Evolutionary conservation across 1,140 invertebrate genomes (phyloP), one percentile per base, ranked within the genome.

Genomic region (Pomacea maculata): DNA sequence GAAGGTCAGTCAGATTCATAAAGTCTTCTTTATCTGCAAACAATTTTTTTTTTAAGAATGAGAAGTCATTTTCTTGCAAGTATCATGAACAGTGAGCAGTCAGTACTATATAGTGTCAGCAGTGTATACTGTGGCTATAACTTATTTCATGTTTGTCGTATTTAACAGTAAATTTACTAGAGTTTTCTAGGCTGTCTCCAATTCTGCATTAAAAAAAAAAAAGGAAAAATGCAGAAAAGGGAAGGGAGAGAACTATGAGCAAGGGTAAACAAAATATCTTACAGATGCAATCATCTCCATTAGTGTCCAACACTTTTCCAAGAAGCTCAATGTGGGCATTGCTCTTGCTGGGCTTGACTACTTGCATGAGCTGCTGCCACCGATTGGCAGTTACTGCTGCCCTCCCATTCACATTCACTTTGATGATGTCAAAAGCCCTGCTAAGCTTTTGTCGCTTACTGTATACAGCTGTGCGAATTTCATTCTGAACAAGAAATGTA

Each of bases 1-100:
- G 84, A 17, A 93, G 83, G 83, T 93, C 92, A 34, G 90, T 89
- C 74, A 93, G 74, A 77, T 91, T 89, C 15, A 92, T 80, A 87
- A 93, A 93, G 77, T 93, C 89, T 63, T 78, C 83, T 84, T 90
- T 90, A n/a, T 77, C 91, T 92, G 82, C 21, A 87, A 70, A 72
- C 34, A 68, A 34, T 15, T 2, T 70, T 17, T 61, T 61, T 61
- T 11, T 61, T 2, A 17, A 14, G 57, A 6, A 61, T 61, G 15
- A 61, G 15, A 17, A 17, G 1, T 61, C 15, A 17, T 61, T 61
- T 61, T 8, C 9, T 11, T 61, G 57, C 34, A 45, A 45, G 34
- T 45, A 45, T 45, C 34, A 45, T 45, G 34, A 45, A 45, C 34
- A 45, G 6, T 45, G 34, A 45, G 6, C 34, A 45, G 6, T 45